Conservation (phyloP, 23 tunicate genomes). For the Corella eumyota region DNA sequence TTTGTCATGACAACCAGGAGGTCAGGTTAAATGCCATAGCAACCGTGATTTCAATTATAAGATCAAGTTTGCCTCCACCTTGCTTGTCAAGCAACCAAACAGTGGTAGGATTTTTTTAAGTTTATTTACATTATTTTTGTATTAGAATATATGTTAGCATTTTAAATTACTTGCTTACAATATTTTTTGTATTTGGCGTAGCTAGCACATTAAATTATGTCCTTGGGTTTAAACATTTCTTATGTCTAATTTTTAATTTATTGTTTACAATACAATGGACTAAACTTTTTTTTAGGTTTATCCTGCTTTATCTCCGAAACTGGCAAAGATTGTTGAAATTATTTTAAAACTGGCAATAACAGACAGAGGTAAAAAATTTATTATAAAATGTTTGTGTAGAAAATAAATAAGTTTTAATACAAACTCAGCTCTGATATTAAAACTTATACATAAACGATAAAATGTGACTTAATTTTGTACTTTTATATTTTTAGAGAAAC, state of each 20-base stretch:
- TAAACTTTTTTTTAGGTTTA: slow-evolving; percentile 31
- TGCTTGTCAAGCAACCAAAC: slow-evolving; percentile 54
- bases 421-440: background rate
- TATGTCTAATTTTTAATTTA: background rate
- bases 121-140: background rate
- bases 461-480: background rate
- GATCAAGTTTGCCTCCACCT: slow-evolving; percentile 55
- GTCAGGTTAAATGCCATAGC: slow-evolving; percentile 66
- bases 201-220: too few species aligned
- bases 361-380: slow-evolving; percentile 36
- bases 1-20: slow-evolving; percentile 54
- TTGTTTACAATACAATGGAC: background rate
- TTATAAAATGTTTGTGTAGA: background rate
- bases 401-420: background rate
- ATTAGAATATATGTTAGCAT: background rate
- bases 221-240: too few species aligned
- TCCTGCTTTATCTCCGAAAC: slow-evolving; percentile 45
- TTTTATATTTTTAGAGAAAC: slow-evolving; percentile 23
- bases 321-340: slow-evolving; percentile 59
- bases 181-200: too few species aligned
- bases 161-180: too few species aligned
- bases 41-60: slow-evolving; percentile 38
- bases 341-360: slow-evolving; percentile 45
- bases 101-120: slow-evolving; percentile 16
- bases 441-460: background rate